phyloP scores from a whole-genome alignment of 2,797 vertebrate species.

The Pyrrhura leucotis region DNA sequence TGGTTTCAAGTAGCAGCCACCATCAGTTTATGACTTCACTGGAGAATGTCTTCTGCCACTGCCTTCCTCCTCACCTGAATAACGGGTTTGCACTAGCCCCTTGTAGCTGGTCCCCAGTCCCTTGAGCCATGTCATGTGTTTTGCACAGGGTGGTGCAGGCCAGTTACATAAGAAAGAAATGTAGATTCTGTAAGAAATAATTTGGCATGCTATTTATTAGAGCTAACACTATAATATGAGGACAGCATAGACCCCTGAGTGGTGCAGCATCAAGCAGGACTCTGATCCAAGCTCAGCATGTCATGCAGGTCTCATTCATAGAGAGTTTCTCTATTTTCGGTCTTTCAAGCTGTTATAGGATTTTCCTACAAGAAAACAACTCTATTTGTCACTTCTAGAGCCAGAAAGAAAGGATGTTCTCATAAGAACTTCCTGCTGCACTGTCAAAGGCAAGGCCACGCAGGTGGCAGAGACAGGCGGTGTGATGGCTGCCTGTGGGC shows the following conservation, averaged over 20 bases:
- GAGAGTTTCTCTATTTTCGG: rapidly evolving
- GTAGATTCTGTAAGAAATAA: background rate
- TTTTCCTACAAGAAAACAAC: background rate
- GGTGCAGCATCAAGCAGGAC: rapidly evolving
- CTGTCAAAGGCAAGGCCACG: background rate
- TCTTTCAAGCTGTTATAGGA: background rate
- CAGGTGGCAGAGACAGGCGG: background rate
- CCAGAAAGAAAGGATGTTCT: background rate
- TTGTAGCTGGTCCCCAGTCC: background rate
- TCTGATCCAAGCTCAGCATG: rapidly evolving
- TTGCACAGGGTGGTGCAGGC: background rate
- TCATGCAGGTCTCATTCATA: background rate
- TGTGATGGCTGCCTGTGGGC: rapidly evolving
- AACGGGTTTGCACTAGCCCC: background rate
- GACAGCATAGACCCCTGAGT: background rate
- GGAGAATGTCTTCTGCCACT: background rate
- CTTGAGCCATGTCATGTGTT: background rate
- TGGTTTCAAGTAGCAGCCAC: background rate
- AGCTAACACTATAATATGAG: background rate
- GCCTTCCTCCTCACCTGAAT: background rate
- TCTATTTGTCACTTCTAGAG: background rate
- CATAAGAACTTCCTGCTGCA: background rate
- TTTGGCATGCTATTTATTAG: background rate
- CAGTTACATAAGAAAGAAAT: background rate
- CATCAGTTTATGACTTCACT: background rate